Conservation (phyloP, 1,140 invertebrate genomes). For the Drosophila nannoptera region DNA sequence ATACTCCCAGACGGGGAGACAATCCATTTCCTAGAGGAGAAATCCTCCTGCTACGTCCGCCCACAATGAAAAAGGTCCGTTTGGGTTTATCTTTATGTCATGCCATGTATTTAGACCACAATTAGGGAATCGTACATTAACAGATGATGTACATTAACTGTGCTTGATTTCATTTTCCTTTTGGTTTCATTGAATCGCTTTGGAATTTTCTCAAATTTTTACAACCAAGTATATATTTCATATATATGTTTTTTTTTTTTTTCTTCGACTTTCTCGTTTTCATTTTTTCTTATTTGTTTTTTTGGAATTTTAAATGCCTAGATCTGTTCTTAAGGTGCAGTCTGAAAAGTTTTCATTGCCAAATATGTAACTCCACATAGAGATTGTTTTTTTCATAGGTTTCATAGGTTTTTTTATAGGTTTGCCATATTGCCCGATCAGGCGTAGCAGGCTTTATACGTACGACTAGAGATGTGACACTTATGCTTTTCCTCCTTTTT, state of each 20-base stretch:
- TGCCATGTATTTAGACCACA: slow-evolving; percentile 63
- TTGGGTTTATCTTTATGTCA: slow-evolving; percentile 57
- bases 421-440: too few relatives aligned
- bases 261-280: too few relatives aligned
- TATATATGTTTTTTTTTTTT: slow-evolving; percentile 5
- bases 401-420: too few relatives aligned
- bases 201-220: slow-evolving; percentile 39
- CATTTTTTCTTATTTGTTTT: slow-evolving; percentile 19
- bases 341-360: slow-evolving; percentile 61
- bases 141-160: slow-evolving; percentile 60
- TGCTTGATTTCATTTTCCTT: slow-evolving; percentile 36
- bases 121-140: slow-evolving; percentile 22
- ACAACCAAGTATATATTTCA: slow-evolving; percentile 43
- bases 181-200: slow-evolving; percentile 28
- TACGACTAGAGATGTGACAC: slow-evolving; percentile 23
- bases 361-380: slow-evolving; percentile 45
- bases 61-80: slow-evolving; percentile 22
- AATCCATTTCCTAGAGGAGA: too few relatives aligned
- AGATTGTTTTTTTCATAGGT: slow-evolving; percentile 35
- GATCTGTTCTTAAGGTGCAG: slow-evolving; percentile 56
- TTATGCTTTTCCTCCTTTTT: slow-evolving; percentile 4
- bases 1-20: too few relatives aligned
- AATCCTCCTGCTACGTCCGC: neutral
- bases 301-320: slow-evolving; percentile 65
- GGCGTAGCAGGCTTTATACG: neutral